phyloP scores from a whole-genome alignment of 2,888 invertebrate species.

The Quadroppia sp. region DNA sequence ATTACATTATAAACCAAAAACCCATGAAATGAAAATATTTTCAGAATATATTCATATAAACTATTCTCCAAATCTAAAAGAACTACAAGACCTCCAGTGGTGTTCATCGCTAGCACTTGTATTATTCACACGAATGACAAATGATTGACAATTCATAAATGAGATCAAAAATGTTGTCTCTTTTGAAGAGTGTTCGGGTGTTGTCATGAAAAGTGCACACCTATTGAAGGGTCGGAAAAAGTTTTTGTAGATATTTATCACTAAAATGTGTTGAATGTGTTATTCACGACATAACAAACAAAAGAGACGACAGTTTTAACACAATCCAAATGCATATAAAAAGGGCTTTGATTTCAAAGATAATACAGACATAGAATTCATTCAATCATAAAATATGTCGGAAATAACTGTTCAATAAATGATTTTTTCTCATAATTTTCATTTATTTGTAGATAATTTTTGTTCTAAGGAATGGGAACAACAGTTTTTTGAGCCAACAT shows the following conservation, averaged over 20 bases:
- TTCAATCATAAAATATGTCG: too few species aligned
- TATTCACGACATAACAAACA: not conserved
- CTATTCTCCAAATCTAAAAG: not conserved
- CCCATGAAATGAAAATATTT: not conserved
- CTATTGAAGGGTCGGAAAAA: not conserved
- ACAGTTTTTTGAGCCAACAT: too few species aligned
- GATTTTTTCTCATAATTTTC: too few species aligned
- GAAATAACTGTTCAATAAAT: too few species aligned
- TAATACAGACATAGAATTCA: too few species aligned
- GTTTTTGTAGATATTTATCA: not conserved
- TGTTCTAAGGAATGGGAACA: too few species aligned
- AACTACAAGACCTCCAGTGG: not conserved
- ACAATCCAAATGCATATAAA: too few species aligned
- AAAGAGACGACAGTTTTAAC: not conserved
- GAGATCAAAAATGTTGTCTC: too few species aligned
- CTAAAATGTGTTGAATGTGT: too few species aligned
- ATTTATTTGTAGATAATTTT: too few species aligned
- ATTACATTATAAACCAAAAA: too few species aligned
- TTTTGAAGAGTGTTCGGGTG: not conserved
- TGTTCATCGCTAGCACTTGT: not conserved
- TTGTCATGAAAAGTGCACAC: not conserved
- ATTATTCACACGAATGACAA: not conserved
- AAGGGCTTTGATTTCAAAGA: too few species aligned
- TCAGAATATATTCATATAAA: not conserved
- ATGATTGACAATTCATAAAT: not conserved